Evolutionary conservation across 2,113 vertebrate species (phyloP).

Genomic region (Poicephalus gulielmi): DNA sequence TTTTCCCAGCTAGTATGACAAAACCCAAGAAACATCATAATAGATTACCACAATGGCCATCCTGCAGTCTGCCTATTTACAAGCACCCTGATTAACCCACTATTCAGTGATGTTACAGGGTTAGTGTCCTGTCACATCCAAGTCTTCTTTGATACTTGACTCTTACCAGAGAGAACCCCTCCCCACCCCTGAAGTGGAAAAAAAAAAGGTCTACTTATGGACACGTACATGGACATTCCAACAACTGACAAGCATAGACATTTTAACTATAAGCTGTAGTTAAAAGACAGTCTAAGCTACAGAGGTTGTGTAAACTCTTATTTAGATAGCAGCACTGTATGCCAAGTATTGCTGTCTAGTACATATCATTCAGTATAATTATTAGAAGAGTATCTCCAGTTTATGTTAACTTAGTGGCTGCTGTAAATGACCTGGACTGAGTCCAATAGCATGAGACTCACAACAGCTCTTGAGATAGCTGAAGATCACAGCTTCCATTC

Average conservation of each 20-base stretch:
- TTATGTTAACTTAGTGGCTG: not conserved
- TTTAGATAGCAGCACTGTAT: not conserved
- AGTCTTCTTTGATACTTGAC: not conserved
- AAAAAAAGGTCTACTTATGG: not conserved
- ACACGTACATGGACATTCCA: not conserved
- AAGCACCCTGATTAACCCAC: not conserved
- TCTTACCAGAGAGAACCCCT: not conserved
- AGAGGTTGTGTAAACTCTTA: not conserved
- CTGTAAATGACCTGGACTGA: not conserved
- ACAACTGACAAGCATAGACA: not conserved
- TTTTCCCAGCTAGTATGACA: constrained; percentile 85
- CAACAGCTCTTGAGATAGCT: not conserved
- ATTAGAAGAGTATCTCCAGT: not conserved
- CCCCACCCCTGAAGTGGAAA: not conserved
- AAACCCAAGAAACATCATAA: constrained; percentile 38
- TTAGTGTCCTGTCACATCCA: not conserved
- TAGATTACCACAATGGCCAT: not conserved
- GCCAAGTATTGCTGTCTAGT: not conserved
- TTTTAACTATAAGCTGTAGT: not conserved
- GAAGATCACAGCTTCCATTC: not conserved
- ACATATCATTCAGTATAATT: not conserved
- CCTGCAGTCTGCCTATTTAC: not conserved
- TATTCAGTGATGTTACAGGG: not conserved
- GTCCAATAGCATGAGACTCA: not conserved
- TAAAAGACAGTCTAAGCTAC: not conserved